These are phyloP conservation scores for Phenganax stokvisi DNA, from an alignment of 92 coral and sea anemone genomes.

Conservation along the genomic window DNA sequence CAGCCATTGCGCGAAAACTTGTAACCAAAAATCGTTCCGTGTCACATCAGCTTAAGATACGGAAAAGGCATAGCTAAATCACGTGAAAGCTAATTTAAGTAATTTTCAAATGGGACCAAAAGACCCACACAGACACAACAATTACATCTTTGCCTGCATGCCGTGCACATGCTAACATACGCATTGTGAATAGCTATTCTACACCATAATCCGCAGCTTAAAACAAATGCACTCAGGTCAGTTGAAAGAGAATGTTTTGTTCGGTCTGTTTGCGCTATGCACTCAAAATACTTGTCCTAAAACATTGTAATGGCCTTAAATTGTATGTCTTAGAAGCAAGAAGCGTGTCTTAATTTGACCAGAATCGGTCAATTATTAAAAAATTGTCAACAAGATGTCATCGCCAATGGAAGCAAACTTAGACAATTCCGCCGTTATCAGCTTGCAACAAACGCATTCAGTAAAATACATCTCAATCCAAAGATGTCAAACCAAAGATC, in stretches of 20 bases:
- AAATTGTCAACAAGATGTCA: not conserved
- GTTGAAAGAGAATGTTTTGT: not conserved
- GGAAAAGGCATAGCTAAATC: too few species aligned
- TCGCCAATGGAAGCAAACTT: not conserved
- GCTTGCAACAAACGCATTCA: not conserved
- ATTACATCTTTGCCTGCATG: too few species aligned
- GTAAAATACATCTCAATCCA: not conserved
- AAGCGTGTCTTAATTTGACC: not conserved
- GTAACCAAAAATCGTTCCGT: too few species aligned
- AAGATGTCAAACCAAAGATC: not conserved
- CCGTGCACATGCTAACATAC: too few species aligned
- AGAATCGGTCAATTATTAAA: constrained; percentile 33
- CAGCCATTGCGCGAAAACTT: too few species aligned
- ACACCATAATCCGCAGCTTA: not conserved
- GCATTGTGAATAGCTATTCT: too few species aligned
- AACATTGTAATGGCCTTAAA: not conserved
- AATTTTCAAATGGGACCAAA: too few species aligned
- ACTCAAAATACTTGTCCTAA: not conserved
- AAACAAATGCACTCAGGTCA: not conserved
- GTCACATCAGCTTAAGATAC: too few species aligned
- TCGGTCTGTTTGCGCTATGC: not conserved
- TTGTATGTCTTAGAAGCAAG: not conserved
- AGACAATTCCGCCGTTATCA: not conserved
- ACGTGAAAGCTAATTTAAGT: too few species aligned
- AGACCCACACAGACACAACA: too few species aligned